A percentile compares a stretch with the other conserved stretches of the same genome.
Evolutionary conservation across 2,888 invertebrate species (phyloP).

Genomic region (Metellina segmentata): DNA sequence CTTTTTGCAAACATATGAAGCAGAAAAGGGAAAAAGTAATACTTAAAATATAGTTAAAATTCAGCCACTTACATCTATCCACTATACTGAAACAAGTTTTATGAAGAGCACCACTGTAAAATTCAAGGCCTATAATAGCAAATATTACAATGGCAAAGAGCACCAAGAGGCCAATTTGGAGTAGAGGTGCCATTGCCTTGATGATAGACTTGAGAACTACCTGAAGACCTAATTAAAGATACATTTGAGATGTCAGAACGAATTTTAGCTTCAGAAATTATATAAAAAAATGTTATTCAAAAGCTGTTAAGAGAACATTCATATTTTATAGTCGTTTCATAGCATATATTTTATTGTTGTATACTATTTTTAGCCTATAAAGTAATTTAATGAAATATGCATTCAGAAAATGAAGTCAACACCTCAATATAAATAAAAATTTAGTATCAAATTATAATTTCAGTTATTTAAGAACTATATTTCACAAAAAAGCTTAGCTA

Average conservation of each 20-base stretch:
- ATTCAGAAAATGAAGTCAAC: too few species aligned
- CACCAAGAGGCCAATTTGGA: conserved; percentile 99
- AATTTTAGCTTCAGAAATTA: background rate
- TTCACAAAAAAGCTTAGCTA: too few species aligned
- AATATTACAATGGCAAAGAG: conserved; percentile 99
- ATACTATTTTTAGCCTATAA: too few species aligned
- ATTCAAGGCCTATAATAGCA: conserved; percentile 99
- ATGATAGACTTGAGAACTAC: conserved; percentile 99
- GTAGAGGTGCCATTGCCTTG: conserved; percentile 99
- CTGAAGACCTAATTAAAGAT: conserved; percentile 91
- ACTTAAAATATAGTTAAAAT: background rate
- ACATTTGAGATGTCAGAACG: background rate
- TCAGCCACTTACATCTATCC: conserved; percentile 89
- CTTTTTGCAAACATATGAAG: background rate
- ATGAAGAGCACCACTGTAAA: conserved; percentile 99
- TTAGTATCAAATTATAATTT: too few species aligned
- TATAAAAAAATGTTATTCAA: background rate
- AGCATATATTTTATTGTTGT: too few species aligned
- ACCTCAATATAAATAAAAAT: too few species aligned
- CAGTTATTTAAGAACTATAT: too few species aligned
- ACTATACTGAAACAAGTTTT: conserved; percentile 98
- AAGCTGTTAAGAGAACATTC: too few species aligned
- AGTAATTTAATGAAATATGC: too few species aligned
- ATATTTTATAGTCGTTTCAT: too few species aligned
- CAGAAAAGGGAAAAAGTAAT: background rate